Evolutionary conservation across 2,797 vertebrate species (phyloP).

Genomic region (Melanotaenia nigrans): DNA sequence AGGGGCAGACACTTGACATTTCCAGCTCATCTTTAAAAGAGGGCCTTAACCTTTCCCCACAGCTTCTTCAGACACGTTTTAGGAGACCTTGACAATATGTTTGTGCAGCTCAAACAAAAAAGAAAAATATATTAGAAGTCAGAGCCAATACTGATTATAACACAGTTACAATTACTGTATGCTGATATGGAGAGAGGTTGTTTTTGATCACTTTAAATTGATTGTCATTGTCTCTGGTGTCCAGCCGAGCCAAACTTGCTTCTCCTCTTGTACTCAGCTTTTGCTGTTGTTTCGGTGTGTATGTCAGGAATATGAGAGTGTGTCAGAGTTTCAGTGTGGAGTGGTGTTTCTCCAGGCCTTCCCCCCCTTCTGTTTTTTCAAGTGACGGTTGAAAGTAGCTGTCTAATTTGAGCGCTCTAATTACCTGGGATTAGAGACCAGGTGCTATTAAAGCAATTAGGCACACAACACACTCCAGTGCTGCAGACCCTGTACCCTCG

Average conservation of each 20-base stretch:
- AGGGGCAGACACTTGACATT: conserved; percentile 83
- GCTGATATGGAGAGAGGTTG: neutral
- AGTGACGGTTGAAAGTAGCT: conserved; percentile 83
- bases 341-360: conserved; percentile 78
- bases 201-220: neutral
- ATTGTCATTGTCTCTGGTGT: neutral
- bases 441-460: conserved; percentile 88
- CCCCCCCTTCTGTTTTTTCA: conserved; percentile 70
- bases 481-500: conserved; percentile 64
- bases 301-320: conserved; percentile 17
- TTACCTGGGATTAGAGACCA: conserved; percentile 86
- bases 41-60: conserved; percentile 80
- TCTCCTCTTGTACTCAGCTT: conserved; percentile 25
- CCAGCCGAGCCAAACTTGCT: conserved; percentile 27
- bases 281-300: conserved; percentile 10
- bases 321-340: conserved; percentile 48
- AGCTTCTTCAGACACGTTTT: conserved; percentile 76
- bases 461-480: conserved; percentile 79
- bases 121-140: conserved; percentile 35
- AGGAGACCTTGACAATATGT: conserved; percentile 59
- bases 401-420: conserved; percentile 84
- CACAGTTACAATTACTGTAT: conserved; percentile 1
- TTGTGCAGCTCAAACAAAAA: conserved; percentile 41
- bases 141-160: conserved; percentile 40
- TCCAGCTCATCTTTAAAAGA: conserved; percentile 81